phyloP scores from a whole-genome alignment of 2,797 vertebrate species.

The Darevskia nairensis region DNA sequence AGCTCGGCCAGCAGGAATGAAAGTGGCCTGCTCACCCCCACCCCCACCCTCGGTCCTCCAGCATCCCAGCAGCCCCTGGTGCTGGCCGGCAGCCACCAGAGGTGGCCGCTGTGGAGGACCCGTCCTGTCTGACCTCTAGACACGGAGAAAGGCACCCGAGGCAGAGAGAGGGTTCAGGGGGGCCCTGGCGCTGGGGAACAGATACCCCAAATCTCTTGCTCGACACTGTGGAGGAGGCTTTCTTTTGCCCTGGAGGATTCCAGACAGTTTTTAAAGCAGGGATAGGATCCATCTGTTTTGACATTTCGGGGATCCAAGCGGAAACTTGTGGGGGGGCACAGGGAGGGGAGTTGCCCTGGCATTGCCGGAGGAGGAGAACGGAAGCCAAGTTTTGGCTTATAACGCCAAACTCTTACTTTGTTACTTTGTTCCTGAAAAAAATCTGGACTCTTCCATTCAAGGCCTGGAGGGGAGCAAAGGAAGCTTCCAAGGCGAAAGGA shows the following conservation, averaged over 20 bases:
- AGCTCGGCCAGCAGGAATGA: not conserved
- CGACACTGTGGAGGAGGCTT: too few species aligned
- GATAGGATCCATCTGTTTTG: not conserved
- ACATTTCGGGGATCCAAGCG: not conserved
- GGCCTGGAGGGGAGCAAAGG: not conserved
- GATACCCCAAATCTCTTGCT: not conserved
- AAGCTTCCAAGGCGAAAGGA: not conserved
- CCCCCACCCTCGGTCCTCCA: not conserved
- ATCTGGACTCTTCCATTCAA: too few species aligned
- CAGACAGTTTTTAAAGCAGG: not conserved
- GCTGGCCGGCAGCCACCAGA: not conserved
- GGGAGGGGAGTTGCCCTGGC: too few species aligned
- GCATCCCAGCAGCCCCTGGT: not conserved
- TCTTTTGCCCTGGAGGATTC: too few species aligned
- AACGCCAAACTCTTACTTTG: too few species aligned
- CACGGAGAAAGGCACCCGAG: not conserved
- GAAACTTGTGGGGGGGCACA: too few species aligned
- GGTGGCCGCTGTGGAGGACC: not conserved
- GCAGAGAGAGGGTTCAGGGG: not conserved
- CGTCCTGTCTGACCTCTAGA: conserved; percentile 24
- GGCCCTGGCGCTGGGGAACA: not conserved
- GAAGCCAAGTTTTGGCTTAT: too few species aligned
- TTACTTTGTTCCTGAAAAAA: too few species aligned
- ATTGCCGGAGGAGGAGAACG: rapidly evolving
- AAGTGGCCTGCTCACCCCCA: too few species aligned